A percentile compares a stretch with the other conserved stretches of the same genome.
phyloP scores from a whole-genome alignment of 2,113 vertebrate species.

The Labrus mixtus region DNA sequence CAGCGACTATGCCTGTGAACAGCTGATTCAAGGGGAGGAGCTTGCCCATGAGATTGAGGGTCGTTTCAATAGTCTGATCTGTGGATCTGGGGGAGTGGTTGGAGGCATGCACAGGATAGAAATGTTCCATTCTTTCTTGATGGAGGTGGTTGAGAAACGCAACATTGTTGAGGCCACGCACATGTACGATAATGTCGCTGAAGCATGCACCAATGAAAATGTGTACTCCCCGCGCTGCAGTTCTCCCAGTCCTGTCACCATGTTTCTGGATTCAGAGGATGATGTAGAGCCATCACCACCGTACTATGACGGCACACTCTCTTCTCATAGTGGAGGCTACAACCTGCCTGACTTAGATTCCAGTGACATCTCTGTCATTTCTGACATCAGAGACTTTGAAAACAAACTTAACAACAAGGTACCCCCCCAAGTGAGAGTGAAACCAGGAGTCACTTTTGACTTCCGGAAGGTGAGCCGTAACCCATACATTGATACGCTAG shows the following conservation, averaged over 20 bases:
- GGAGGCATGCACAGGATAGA: conserved; percentile 90
- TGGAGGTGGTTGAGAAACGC: conserved; percentile 93
- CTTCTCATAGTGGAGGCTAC: conserved; percentile 87
- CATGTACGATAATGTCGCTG: conserved; percentile 93
- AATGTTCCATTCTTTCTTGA: conserved; percentile 90
- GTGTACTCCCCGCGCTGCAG: conserved; percentile 92
- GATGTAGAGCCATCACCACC: conserved; percentile 89
- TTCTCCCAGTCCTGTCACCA: conserved; percentile 93
- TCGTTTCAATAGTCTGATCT: conserved; percentile 87
- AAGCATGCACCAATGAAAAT: conserved; percentile 91
- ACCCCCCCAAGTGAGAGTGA: conserved; percentile 90
- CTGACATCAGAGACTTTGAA: conserved; percentile 89
- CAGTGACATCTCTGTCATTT: conserved; percentile 89
- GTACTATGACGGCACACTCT: conserved; percentile 85
- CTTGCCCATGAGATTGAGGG: conserved; percentile 96
- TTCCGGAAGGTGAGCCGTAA: conserved; percentile 88
- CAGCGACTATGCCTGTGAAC: conserved; percentile 89
- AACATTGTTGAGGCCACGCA: conserved; percentile 93
- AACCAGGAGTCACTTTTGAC: conserved; percentile 93
- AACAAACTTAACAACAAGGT: conserved; percentile 93
- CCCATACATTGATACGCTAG: conserved; percentile 87
- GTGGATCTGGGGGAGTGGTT: conserved; percentile 82
- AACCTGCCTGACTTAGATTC: conserved; percentile 92
- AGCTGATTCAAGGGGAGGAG: conserved; percentile 93
- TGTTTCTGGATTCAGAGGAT: conserved; percentile 93